These are phyloP conservation scores for Parus major DNA, from an alignment of 2,113 vertebrate genomes.

Conservation along the genomic window DNA sequence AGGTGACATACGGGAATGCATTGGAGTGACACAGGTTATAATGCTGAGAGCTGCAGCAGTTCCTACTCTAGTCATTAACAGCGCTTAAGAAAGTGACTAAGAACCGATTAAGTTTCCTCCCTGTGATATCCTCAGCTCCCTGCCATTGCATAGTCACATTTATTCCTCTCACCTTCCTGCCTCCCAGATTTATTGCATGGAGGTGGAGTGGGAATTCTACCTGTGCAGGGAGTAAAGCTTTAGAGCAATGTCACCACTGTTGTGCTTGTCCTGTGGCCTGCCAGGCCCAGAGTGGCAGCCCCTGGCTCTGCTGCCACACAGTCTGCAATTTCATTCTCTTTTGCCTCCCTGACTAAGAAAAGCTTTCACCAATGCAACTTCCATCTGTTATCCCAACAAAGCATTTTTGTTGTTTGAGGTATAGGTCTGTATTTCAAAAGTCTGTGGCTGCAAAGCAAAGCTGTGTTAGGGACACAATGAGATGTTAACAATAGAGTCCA, in stretches of 20 bases:
- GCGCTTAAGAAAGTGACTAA: background rate
- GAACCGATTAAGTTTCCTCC: background rate
- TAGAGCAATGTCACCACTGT: rapidly evolving
- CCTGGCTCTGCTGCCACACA: background rate
- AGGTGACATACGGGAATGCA: background rate
- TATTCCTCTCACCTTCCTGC: background rate
- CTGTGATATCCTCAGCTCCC: background rate
- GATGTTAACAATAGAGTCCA: background rate
- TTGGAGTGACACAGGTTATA: background rate
- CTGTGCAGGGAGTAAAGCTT: background rate
- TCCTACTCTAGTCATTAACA: background rate
- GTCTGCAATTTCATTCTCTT: background rate
- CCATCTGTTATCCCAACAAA: background rate
- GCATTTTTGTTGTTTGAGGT: background rate
- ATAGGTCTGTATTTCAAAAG: background rate
- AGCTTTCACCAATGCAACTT: background rate
- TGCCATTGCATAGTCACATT: background rate
- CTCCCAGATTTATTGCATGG: background rate
- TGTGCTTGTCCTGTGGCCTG: background rate
- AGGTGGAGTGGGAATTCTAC: background rate
- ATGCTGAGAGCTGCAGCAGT: background rate
- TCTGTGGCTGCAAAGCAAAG: background rate
- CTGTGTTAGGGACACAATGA: background rate
- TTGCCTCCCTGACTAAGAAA: background rate
- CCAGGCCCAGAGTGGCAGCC: background rate